Evolutionary conservation across 2,113 vertebrate species (phyloP).

Genomic region (Pipa parva): DNA sequence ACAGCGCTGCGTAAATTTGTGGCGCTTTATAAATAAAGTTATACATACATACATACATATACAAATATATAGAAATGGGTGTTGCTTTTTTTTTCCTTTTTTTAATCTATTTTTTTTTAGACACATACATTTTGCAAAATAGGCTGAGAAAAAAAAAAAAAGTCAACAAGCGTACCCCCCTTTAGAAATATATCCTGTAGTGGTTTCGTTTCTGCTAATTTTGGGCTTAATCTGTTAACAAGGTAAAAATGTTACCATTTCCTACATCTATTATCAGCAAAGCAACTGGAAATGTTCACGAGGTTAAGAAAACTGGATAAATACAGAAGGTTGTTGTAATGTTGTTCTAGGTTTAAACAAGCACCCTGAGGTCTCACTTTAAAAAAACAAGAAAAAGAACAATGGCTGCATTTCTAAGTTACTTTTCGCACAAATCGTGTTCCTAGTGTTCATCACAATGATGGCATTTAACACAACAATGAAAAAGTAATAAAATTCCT

Average conservation of each 20-base stretch:
- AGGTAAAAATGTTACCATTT: too few relatives aligned
- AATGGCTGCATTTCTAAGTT: constrained; percentile 20
- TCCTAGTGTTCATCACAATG: constrained; percentile 33
- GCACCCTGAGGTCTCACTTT: neutral
- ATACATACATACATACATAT: too few relatives aligned
- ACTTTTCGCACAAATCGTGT: constrained; percentile 28
- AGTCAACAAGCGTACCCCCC: neutral
- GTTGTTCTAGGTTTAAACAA: neutral
- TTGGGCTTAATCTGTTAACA: too few relatives aligned
- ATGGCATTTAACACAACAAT: constrained; percentile 41
- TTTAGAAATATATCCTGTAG: neutral
- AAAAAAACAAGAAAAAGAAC: neutral
- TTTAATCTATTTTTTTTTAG: too few relatives aligned
- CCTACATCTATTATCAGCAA: too few relatives aligned
- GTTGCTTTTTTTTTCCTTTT: too few relatives aligned
- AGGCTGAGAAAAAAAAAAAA: constrained; percentile 13
- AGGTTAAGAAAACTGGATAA: neutral
- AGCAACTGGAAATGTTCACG: neutral
- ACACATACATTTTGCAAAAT: too few relatives aligned
- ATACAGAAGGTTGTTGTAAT: neutral
- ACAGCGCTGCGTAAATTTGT: too few relatives aligned
- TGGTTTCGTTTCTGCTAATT: too few relatives aligned
- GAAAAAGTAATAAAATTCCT: constrained; percentile 42
- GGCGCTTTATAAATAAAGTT: too few relatives aligned
- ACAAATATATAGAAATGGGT: too few relatives aligned